A percentile compares a stretch with the other conserved stretches of the same genome.
These are phyloP conservation scores for Echinometra lucunter DNA, from an alignment of 53 echinoderm and acorn worm genomes.

Conservation along the genomic window DNA sequence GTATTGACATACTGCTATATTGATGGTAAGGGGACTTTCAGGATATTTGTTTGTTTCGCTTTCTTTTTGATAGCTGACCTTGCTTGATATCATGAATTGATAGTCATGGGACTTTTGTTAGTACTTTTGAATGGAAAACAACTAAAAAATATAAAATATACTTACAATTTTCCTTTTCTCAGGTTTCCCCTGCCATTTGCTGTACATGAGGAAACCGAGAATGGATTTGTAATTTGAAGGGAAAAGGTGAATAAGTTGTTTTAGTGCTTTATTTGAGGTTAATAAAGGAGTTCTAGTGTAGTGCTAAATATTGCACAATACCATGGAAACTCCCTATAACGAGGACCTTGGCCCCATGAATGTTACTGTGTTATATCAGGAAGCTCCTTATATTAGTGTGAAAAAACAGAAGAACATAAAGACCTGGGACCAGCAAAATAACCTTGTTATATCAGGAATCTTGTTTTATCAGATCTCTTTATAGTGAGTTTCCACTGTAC, in stretches of 20 bases:
- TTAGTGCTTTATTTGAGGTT: background rate
- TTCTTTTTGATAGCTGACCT: background rate
- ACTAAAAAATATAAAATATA: background rate
- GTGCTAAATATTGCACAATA: background rate
- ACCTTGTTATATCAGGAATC: too few species aligned
- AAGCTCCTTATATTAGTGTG: too few species aligned
- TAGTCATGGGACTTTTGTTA: background rate
- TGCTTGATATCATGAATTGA: background rate
- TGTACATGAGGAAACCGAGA: background rate
- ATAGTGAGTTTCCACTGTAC: too few species aligned
- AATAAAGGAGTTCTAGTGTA: background rate
- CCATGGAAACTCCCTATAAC: too few species aligned
- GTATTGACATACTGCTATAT: too few species aligned
- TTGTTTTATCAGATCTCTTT: too few species aligned
- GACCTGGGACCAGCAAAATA: too few species aligned
- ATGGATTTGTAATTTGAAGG: background rate
- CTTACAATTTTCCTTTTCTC: background rate
- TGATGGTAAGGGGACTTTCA: too few species aligned
- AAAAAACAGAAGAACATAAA: too few species aligned
- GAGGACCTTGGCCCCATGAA: too few species aligned
- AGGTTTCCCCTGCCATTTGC: background rate
- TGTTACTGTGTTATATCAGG: too few species aligned
- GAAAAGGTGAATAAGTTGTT: background rate
- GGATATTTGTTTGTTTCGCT: too few species aligned
- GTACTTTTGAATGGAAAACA: background rate